These are phyloP conservation scores for Rhynchomys soricoides DNA, from an alignment of 2,113 vertebrate species.

Conservation along the genomic window DNA sequence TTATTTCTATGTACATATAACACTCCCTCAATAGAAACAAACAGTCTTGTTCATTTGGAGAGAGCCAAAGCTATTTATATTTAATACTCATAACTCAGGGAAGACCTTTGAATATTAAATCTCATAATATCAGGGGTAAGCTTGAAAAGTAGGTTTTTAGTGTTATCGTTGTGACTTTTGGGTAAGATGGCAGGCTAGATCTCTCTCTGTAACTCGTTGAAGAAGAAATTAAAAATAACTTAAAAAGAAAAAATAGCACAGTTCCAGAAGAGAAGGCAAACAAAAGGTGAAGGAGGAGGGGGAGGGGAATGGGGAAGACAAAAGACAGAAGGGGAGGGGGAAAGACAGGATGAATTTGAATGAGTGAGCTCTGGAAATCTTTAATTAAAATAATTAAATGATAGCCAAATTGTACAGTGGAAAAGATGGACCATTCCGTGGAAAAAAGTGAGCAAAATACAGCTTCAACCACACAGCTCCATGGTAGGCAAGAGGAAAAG, in stretches of 20 bases:
- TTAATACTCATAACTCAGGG: neutral
- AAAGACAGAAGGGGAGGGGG: neutral
- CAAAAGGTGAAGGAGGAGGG: accelerated
- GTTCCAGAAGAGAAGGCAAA: neutral
- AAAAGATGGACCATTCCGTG: neutral
- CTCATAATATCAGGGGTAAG: neutral
- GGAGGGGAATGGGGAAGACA: too few relatives aligned
- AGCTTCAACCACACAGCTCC: neutral
- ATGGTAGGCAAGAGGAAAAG: neutral
- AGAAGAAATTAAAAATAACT: too few relatives aligned
- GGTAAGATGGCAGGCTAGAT: neutral
- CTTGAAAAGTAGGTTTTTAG: neutral
- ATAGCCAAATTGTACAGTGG: neutral
- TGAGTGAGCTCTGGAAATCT: neutral
- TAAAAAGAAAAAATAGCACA: neutral
- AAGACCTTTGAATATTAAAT: neutral
- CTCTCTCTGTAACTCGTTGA: too few relatives aligned
- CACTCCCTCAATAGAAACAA: neutral
- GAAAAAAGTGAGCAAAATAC: neutral
- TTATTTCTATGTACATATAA: neutral
- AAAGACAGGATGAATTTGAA: neutral
- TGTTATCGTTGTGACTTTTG: neutral
- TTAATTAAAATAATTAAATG: neutral
- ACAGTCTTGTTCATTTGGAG: neutral
- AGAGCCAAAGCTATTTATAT: neutral